Evolutionary conservation across 2,797 vertebrate species (phyloP), one percentile per base, ranked within the genome.

Genomic region (Acridotheres tristis): DNA sequence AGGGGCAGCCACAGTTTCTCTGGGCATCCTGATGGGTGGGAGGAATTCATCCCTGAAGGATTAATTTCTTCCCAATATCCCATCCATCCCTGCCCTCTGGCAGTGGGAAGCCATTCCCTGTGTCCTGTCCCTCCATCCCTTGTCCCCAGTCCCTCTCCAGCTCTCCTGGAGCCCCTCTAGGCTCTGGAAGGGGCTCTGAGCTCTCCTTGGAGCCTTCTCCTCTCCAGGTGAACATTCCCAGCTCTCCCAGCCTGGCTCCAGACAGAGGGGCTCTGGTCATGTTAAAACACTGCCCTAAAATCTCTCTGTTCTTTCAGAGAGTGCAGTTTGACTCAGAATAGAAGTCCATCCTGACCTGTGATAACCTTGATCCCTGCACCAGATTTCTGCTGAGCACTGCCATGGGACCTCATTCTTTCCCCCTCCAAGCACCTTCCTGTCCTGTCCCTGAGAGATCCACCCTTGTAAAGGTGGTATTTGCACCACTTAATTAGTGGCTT

Each of bases 161-260:
- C 38, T 66, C 67, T 58, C 8, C 30, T 50, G 42, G 51, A 79
- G 36, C 51, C 43, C 36, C 51, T 72, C 45, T 1, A 58, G 32
- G 27, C 12, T 0, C 32, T 87, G 58, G 0, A 1, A 63, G 15
- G 11, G 4, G 16, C 67, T 58, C 27, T 61, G 21, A 74, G 21
- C 0, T 40, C 12, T 47, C 14, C 10, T 20, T 26, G 47, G 29
- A 58, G 0, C 16, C 13, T 51, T 43, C 6, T 3, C 26, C 0
- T 32, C 4, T 45, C 32, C 32, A n/a, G 22, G 7, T 23, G 48
- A 69, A 0, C 72, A 38, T 1, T 0, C 27, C 38, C 58, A 72
- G 58, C 30, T 32, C 7, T 50, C 18, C 12, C 13, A 67, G 47
- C 17, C 40, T 27, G 27, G 2, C 27, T 45, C 5, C n/a, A 54